Conservation (phyloP, 2,888 invertebrate species). For the Scaptomyza cyrtandrae region DNA sequence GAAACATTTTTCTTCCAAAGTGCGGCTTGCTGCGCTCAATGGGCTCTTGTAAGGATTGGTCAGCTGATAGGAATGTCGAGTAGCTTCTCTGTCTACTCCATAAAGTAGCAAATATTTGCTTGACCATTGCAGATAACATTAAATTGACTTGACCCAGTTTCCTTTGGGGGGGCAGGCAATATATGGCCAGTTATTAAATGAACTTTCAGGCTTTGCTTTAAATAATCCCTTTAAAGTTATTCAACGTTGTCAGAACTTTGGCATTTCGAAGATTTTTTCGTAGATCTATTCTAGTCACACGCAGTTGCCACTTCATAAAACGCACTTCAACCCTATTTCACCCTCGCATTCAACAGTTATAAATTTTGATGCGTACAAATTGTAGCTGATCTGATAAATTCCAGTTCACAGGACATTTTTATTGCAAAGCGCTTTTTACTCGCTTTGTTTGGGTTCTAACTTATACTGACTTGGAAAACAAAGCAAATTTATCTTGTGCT, state of each 20-base stretch:
- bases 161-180: neutral
- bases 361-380: constrained; percentile 61
- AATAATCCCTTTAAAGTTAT: neutral
- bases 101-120: constrained; percentile 3
- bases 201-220: neutral
- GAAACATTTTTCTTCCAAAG: constrained; percentile 20
- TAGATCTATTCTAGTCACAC: constrained; percentile 19
- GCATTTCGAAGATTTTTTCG: neutral
- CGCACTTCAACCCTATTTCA: constrained; percentile 3
- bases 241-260: neutral
- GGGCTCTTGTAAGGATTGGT: constrained; percentile 9
- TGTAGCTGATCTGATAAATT: constrained; percentile 62
- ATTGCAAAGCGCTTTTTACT: constrained; percentile 7
- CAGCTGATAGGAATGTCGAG: constrained; percentile 9
- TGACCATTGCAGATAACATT: neutral
- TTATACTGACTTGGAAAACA: neutral
- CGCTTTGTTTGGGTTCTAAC: neutral
- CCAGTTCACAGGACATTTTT: constrained; percentile 41
- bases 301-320: constrained; percentile 12
- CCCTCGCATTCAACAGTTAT: constrained; percentile 63
- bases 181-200: constrained; percentile 1
- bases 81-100: neutral
- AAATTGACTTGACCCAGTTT: constrained; percentile 5
- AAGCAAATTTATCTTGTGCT: constrained; percentile 38
- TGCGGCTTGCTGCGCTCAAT: constrained; percentile 2